These are phyloP conservation scores for Labeo calbasu DNA, from an alignment of 2,797 vertebrate species.

Conservation along the genomic window DNA sequence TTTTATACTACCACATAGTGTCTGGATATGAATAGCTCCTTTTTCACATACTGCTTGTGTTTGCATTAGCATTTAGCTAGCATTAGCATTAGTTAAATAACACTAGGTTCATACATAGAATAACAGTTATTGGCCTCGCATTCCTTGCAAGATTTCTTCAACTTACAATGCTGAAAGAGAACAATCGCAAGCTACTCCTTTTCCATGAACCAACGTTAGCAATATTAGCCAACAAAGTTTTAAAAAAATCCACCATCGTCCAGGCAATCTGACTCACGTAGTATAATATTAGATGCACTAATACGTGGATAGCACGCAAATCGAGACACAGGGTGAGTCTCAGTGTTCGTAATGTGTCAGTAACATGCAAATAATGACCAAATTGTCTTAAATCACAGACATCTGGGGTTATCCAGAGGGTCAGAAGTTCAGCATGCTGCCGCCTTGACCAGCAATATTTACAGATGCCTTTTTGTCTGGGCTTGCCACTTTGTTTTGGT, in stretches of 20 bases:
- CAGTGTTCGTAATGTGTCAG: slow-evolving; percentile 25
- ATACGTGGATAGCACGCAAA: background rate
- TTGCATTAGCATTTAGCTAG: background rate
- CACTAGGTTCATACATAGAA: background rate
- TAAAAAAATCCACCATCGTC: background rate
- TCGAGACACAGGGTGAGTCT: slow-evolving; percentile 54
- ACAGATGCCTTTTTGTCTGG: slow-evolving; percentile 63
- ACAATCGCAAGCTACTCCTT: background rate
- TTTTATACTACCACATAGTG: background rate
- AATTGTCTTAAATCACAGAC: slow-evolving; percentile 72
- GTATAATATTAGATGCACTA: slow-evolving; percentile 19
- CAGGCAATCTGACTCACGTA: background rate
- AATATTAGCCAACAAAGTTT: background rate
- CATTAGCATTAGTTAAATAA: background rate
- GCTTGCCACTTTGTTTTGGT: slow-evolving; percentile 40
- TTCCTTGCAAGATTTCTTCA: background rate
- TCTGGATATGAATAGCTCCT: background rate
- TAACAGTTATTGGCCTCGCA: background rate
- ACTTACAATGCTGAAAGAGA: background rate
- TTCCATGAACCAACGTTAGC: background rate
- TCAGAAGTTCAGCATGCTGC: slow-evolving; percentile 76
- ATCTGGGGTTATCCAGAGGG: slow-evolving; percentile 66
- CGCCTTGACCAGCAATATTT: slow-evolving; percentile 70
- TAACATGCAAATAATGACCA: slow-evolving; percentile 59
- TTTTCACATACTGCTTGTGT: too few species aligned